phyloP scores from a whole-genome alignment of 2,888 invertebrate species.

The Lochmaea capreae region DNA sequence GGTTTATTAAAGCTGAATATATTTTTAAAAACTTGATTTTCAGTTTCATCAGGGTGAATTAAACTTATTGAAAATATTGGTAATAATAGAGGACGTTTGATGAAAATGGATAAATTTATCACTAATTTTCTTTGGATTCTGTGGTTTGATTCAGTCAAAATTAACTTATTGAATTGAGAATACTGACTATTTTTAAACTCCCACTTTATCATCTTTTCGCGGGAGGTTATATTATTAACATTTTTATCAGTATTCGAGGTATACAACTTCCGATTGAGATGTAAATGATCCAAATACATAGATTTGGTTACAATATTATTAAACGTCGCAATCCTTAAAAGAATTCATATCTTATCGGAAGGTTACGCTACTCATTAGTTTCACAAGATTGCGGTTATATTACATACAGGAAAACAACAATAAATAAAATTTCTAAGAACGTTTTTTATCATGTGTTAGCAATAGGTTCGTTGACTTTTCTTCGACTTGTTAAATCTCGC shows the following conservation, averaged over 20 bases:
- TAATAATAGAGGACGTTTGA: too few relatives aligned
- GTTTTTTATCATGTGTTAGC: constrained; percentile 30
- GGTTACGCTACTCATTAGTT: constrained; percentile 34
- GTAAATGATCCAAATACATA: constrained; percentile 12
- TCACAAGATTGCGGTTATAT: constrained; percentile 32
- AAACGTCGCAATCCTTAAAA: constrained; percentile 19
- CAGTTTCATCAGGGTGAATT: too few relatives aligned
- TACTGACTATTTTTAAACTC: neutral
- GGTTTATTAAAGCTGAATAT: too few relatives aligned
- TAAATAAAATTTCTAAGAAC: constrained; percentile 38
- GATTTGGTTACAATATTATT: constrained; percentile 10
- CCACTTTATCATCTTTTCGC: neutral
- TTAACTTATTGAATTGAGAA: too few relatives aligned
- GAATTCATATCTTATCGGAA: constrained; percentile 29
- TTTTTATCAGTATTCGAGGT: constrained; percentile 6
- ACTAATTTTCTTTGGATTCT: too few relatives aligned
- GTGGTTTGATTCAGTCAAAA: too few relatives aligned
- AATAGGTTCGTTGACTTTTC: constrained; percentile 38
- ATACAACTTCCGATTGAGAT: constrained; percentile 23
- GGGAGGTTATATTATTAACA: neutral
- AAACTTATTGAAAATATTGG: too few relatives aligned
- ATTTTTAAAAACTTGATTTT: too few relatives aligned
- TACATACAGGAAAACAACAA: constrained; percentile 41
- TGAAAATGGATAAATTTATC: too few relatives aligned
- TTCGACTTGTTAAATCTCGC: constrained; percentile 27